Evolutionary conservation across 2,888 invertebrate genomes (phyloP).

Genomic region (Oligia strigilis): DNA sequence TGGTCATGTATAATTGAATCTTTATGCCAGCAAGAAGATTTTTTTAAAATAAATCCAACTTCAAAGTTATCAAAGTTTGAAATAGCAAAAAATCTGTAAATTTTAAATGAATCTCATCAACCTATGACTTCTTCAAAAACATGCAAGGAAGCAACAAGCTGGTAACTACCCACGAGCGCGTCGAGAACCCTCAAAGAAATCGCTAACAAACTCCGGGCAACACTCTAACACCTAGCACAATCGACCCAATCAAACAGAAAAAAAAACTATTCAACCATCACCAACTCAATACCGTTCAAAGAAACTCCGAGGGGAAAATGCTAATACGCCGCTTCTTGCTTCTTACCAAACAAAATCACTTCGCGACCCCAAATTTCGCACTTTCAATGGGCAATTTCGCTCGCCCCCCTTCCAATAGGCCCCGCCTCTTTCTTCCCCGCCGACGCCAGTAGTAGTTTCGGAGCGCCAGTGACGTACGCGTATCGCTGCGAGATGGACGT

Average conservation of each 20-base stretch:
- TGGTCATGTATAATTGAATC: not conserved
- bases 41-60: not conserved
- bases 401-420: constrained; percentile 82
- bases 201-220: constrained; percentile 76
- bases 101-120: constrained; percentile 46
- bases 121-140: constrained; percentile 62
- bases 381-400: constrained; percentile 89
- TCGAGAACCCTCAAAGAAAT: constrained; percentile 75
- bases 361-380: constrained; percentile 89
- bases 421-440: constrained; percentile 76
- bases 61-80: not conserved
- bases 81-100: constrained; percentile 16
- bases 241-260: constrained; percentile 88
- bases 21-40: not conserved
- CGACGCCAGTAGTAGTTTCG: constrained; percentile 65
- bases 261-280: constrained; percentile 82
- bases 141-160: constrained; percentile 68
- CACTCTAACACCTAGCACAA: constrained; percentile 84
- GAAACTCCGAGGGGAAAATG: constrained; percentile 86
- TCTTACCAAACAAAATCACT: constrained; percentile 89
- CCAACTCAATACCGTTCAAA: constrained; percentile 77
- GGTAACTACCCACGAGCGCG: constrained; percentile 40
- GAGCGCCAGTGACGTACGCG: constrained; percentile 80
- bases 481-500: constrained; percentile 83
- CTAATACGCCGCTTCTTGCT: constrained; percentile 87